Evolutionary conservation across 2,113 vertebrate genomes (phyloP).

Genomic region (Miniopterus natalensis): DNA sequence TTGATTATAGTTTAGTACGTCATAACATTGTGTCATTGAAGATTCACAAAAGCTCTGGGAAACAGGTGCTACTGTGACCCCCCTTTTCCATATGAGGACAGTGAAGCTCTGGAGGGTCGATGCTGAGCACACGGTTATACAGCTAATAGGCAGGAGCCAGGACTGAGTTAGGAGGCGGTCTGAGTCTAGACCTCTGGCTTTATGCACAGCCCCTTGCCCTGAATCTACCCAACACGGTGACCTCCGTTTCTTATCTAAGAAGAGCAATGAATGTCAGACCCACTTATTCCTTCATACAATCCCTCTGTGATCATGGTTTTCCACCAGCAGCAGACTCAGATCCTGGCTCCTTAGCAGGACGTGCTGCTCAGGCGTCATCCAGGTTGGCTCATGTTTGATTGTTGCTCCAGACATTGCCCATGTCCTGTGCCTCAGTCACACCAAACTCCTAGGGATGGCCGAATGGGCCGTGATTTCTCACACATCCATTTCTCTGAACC

Average conservation of each 20-base stretch:
- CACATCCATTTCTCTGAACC: background rate
- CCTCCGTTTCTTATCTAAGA: background rate
- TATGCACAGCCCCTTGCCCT: background rate
- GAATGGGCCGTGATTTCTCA: background rate
- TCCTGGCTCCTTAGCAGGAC: background rate
- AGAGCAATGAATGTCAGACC: background rate
- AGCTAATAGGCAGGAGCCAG: background rate
- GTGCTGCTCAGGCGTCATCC: too few relatives aligned
- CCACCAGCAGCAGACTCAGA: background rate
- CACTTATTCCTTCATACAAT: background rate
- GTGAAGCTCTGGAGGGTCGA: background rate
- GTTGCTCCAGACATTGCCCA: rapidly evolving
- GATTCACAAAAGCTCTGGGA: background rate
- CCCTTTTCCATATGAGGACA: background rate
- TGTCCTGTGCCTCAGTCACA: rapidly evolving
- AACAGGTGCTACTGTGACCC: background rate
- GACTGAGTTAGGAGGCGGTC: background rate
- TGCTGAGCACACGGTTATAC: rapidly evolving
- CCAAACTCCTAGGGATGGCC: too few relatives aligned
- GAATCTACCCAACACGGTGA: background rate
- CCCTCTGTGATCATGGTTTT: background rate
- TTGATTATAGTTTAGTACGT: background rate
- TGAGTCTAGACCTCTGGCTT: too few relatives aligned
- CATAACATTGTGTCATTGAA: background rate
- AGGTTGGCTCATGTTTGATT: background rate